phyloP scores from a whole-genome alignment of 1,140 invertebrate species.

The Sinonovacula constricta region DNA sequence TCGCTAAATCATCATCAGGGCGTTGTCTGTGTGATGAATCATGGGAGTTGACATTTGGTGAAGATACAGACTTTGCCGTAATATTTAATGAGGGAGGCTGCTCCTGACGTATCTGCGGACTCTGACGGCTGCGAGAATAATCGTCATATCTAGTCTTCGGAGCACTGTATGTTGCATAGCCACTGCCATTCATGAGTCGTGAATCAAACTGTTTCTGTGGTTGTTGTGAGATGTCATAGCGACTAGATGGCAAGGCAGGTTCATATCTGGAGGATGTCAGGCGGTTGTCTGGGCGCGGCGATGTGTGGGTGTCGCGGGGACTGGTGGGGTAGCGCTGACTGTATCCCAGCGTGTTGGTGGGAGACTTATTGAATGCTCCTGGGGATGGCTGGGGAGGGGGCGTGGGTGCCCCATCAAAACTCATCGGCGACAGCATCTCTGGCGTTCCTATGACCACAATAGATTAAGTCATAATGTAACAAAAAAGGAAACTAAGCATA shows the following conservation, averaged over 20 bases:
- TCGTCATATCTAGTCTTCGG: conserved; percentile 24
- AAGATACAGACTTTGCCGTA: conserved; percentile 37
- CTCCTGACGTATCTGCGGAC: conserved; percentile 40
- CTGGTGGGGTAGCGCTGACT: conserved; percentile 29
- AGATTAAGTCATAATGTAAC: no score
- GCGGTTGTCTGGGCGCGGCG: conserved; percentile 12
- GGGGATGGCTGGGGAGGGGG: conserved; percentile 75
- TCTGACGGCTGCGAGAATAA: conserved; percentile 25
- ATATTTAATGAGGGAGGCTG: conserved; percentile 39
- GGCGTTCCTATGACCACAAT: conserved; percentile 68
- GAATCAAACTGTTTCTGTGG: conserved; percentile 1
- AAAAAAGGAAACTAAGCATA: no score
- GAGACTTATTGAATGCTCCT: conserved; percentile 66
- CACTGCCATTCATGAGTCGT: conserved; percentile 42
- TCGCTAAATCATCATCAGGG: conserved; percentile 52
- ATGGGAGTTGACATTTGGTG: conserved; percentile 10
- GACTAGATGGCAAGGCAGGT: conserved; percentile 6
- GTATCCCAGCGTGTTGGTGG: conserved; percentile 27
- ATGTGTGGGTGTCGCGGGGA: conserved; percentile 11
- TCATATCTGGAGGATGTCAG: conserved; percentile 29
- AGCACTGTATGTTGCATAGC: no score
- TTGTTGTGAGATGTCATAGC: neutral
- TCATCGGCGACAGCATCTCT: conserved; percentile 74
- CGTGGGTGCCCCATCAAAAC: conserved; percentile 69
- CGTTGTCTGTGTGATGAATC: no score